phyloP scores from a whole-genome alignment of 1,140 invertebrate species.

The Trypoxylus dichotomus region DNA sequence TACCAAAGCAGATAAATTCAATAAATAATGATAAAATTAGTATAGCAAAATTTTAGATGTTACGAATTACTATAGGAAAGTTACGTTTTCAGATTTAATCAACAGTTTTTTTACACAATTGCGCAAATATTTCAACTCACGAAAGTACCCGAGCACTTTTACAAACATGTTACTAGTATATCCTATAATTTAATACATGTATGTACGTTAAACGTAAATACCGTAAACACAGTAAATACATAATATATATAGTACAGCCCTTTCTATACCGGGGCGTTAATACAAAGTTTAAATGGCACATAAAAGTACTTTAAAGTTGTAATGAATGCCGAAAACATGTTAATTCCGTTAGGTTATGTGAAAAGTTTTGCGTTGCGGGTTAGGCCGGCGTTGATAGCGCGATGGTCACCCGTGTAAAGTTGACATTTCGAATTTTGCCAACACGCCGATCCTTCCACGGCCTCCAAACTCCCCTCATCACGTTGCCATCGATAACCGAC shows the following conservation, averaged over 20 bases:
- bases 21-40: too few species aligned
- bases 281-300: constrained; percentile 22
- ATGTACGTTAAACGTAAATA: too few species aligned
- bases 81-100: too few species aligned
- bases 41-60: too few species aligned
- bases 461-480: neutral
- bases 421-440: constrained; percentile 4
- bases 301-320: constrained; percentile 23
- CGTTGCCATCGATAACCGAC: neutral
- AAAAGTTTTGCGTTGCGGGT: constrained; percentile 14
- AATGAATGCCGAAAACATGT: constrained; percentile 25
- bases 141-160: too few species aligned
- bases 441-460: neutral
- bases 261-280: constrained; percentile 2
- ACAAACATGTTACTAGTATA: too few species aligned
- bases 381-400: neutral
- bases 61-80: too few species aligned
- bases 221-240: constrained; percentile 20
- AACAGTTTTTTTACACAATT: too few species aligned
- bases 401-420: neutral
- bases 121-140: too few species aligned
- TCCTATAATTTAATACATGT: too few species aligned
- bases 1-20: too few species aligned
- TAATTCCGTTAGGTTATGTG: constrained; percentile 22
- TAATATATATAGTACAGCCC: neutral